These are phyloP conservation scores for Ailuropoda melanoleuca DNA, from an alignment of 2,113 vertebrate species.

Conservation along the genomic window DNA sequence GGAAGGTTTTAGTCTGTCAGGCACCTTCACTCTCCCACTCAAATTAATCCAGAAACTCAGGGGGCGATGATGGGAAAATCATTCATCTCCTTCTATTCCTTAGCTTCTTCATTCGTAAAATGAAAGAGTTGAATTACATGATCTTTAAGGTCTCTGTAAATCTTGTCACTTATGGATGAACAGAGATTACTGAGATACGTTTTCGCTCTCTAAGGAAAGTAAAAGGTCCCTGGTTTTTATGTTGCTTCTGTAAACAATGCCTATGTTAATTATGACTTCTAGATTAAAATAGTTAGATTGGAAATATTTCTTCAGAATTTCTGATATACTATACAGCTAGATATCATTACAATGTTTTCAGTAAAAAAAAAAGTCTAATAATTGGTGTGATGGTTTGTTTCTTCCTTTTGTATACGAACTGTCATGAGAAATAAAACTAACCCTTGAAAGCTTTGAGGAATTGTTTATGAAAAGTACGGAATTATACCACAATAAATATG, in stretches of 20 bases:
- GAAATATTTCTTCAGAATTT: neutral
- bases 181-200: neutral
- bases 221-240: neutral
- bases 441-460: neutral
- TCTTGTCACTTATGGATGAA: neutral
- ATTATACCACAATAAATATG: neutral
- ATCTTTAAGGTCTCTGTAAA: neutral
- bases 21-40: neutral
- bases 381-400: neutral
- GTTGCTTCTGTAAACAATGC: neutral
- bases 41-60: neutral
- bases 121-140: neutral
- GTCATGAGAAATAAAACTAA: neutral
- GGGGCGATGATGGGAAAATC: neutral
- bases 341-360: neutral
- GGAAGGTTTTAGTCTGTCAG: neutral
- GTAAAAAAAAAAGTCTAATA: neutral
- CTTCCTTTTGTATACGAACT: neutral
- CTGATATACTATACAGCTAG: neutral
- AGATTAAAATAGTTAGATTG: neutral
- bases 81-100: neutral
- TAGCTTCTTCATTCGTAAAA: neutral
- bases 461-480: neutral
- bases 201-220: neutral
- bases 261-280: neutral